Evolutionary conservation across 2,113 vertebrate genomes (phyloP).

Genomic region (Amphilophus citrinellus): DNA sequence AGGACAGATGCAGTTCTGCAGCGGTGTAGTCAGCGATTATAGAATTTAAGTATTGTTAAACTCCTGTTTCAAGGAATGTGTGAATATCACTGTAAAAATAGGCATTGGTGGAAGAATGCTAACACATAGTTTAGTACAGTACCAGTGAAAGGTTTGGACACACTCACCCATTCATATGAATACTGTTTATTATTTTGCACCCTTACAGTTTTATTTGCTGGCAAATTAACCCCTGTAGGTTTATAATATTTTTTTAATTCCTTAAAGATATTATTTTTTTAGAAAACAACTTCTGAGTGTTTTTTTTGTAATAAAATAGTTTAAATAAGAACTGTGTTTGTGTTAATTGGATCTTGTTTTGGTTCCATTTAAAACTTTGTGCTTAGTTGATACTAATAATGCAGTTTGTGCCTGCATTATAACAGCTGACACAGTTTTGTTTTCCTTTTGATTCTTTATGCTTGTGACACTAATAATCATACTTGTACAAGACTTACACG

Average conservation of each 20-base stretch:
- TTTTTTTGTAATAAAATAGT: slow-evolving; percentile 38
- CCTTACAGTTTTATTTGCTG: slow-evolving; percentile 72
- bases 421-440: not conserved
- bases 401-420: not conserved
- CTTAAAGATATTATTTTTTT: slow-evolving; percentile 30
- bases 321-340: slow-evolving; percentile 27
- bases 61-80: slow-evolving; percentile 39
- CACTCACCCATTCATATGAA: too few species aligned
- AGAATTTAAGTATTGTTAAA: slow-evolving; percentile 9
- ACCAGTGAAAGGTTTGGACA: too few species aligned
- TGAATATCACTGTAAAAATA: not conserved
- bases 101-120: not conserved
- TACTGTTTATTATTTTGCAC: not conserved
- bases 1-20: not conserved
- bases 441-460: not conserved
- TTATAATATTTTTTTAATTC: not conserved
- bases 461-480: not conserved
- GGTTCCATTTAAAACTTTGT: not conserved
- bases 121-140: slow-evolving; percentile 11
- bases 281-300: slow-evolving; percentile 6
- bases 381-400: not conserved
- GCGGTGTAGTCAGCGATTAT: not conserved
- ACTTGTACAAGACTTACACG: not conserved
- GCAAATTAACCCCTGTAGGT: slow-evolving; percentile 66
- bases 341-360: not conserved